Conservation (phyloP, 2,888 invertebrate species). For the Dascillus cervinus region DNA sequence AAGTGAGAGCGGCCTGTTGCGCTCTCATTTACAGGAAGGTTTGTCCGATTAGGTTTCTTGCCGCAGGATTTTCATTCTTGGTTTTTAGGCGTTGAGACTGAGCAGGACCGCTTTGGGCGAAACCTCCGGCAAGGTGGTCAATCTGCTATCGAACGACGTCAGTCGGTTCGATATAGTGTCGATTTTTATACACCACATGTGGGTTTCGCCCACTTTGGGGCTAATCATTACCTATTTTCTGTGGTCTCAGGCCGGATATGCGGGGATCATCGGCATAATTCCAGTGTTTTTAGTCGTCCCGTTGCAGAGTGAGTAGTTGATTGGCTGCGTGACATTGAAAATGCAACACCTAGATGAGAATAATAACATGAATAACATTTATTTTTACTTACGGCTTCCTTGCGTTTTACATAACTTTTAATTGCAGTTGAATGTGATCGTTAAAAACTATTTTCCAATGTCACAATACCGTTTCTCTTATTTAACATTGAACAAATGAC, state of each 20-base stretch:
- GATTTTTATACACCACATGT: constrained; percentile 77
- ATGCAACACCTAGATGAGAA: too few species aligned
- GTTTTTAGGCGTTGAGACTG: constrained; percentile 57
- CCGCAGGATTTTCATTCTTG: too few species aligned
- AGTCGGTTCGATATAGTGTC: constrained; percentile 83
- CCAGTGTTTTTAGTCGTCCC: constrained; percentile 75
- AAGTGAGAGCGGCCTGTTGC: constrained; percentile 72
- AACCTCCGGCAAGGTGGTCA: constrained; percentile 85
- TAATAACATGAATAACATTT: too few species aligned
- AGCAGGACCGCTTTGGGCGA: constrained; percentile 62
- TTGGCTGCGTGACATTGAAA: not conserved
- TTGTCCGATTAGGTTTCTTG: too few species aligned
- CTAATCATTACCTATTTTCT: constrained; percentile 70
- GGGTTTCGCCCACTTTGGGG: constrained; percentile 68
- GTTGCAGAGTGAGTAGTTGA: constrained; percentile 59
- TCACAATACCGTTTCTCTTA: too few species aligned
- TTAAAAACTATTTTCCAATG: too few species aligned
- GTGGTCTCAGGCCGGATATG: constrained; percentile 65
- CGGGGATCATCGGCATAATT: constrained; percentile 69
- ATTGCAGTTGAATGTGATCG: too few species aligned
- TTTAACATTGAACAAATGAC: too few species aligned
- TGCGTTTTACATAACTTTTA: too few species aligned
- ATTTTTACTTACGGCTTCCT: too few species aligned
- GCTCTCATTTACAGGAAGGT: constrained; percentile 84
- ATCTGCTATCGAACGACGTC: constrained; percentile 90